phyloP scores from a whole-genome alignment of 1,140 invertebrate species.

The Zaprionus taronus region DNA sequence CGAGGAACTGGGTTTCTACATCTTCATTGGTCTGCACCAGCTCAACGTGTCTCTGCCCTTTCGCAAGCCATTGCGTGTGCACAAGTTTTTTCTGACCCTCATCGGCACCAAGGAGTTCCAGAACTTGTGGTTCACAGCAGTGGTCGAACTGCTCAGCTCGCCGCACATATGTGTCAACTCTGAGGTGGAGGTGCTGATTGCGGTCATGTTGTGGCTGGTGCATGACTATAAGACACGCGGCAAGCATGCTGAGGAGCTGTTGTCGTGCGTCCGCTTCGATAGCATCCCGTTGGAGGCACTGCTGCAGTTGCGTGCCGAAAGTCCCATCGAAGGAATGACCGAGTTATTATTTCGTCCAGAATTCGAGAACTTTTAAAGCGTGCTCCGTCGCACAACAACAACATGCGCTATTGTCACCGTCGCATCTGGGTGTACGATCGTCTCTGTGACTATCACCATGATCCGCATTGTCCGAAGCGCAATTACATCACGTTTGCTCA shows the following conservation, averaged over 20 bases:
- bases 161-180: constrained; percentile 37
- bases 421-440: constrained; percentile 45
- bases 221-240: constrained; percentile 21
- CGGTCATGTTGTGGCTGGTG: constrained; percentile 18
- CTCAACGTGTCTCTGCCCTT: constrained; percentile 4
- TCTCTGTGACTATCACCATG: constrained; percentile 34
- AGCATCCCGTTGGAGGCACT: constrained; percentile 29
- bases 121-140: constrained; percentile 2
- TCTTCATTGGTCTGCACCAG: constrained; percentile 15
- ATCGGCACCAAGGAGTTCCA: constrained; percentile 15
- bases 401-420: constrained; percentile 17
- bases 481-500: constrained; percentile 22
- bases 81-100: constrained; percentile 36
- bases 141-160: constrained; percentile 31
- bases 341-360: constrained; percentile 14
- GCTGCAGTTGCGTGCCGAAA: constrained; percentile 8
- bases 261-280: constrained; percentile 20
- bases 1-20: constrained; percentile 41
- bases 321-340: background rate
- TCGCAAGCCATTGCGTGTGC: constrained; percentile 4
- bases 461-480: constrained; percentile 26
- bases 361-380: constrained; percentile 17
- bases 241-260: background rate
- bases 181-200: constrained; percentile 41
- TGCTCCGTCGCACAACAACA: constrained; percentile 3